Evolutionary conservation across 2,113 vertebrate species (phyloP).

Genomic region (Cynocephalus volans): DNA sequence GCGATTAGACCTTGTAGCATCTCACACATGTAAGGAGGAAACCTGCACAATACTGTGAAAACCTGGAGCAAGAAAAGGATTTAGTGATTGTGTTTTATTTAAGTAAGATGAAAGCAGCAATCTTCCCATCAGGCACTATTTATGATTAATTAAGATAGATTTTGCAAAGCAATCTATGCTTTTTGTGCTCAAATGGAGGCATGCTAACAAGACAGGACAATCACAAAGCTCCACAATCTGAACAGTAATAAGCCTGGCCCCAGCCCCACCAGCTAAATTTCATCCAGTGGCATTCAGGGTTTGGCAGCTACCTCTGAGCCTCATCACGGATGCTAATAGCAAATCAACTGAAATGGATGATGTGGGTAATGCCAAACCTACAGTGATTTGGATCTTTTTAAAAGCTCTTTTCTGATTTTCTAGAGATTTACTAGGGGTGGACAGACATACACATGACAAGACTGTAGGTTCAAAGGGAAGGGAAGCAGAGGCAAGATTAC

Average conservation of each 20-base stretch:
- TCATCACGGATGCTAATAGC: constrained; percentile 76
- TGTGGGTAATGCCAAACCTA: constrained; percentile 60
- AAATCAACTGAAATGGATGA: constrained; percentile 46
- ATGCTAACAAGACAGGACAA: constrained; percentile 36
- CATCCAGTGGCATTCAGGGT: constrained; percentile 70
- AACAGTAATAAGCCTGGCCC: constrained; percentile 68
- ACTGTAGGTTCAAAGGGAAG: neutral
- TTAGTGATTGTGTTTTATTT: constrained; percentile 83
- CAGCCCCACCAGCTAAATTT: constrained; percentile 70
- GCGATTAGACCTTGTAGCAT: constrained; percentile 78
- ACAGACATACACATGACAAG: neutral
- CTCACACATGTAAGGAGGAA: constrained; percentile 80
- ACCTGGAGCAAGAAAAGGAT: constrained; percentile 84
- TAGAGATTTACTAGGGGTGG: neutral
- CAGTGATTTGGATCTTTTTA: constrained; percentile 47
- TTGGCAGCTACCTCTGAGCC: constrained; percentile 71
- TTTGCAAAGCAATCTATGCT: constrained; percentile 73
- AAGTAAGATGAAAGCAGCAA: constrained; percentile 82
- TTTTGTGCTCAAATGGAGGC: constrained; percentile 70
- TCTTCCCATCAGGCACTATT: constrained; percentile 84
- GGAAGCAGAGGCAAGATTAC: neutral
- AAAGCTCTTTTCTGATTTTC: constrained; percentile 50
- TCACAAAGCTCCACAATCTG: constrained; percentile 26
- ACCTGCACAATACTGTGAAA: constrained; percentile 79
- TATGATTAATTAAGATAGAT: constrained; percentile 86